These are phyloP conservation scores for Noctua comes DNA, from an alignment of 2,888 invertebrate genomes.

Conservation along the genomic window DNA sequence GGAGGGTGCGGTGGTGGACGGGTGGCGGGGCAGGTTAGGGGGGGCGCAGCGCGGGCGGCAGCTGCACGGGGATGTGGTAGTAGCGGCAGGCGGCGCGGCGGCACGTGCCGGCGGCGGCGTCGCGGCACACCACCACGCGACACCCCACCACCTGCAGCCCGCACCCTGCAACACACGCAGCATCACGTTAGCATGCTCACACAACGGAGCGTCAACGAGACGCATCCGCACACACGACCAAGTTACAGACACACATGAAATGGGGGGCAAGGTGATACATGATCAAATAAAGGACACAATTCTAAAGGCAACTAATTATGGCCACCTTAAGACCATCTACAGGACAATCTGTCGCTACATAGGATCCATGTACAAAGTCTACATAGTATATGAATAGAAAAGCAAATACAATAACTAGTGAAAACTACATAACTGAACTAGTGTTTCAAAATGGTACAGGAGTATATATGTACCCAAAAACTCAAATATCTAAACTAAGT, in stretches of 20 bases:
- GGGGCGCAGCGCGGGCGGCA: conserved; percentile 94
- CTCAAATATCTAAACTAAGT: conserved; percentile 62
- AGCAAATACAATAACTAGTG: conserved; percentile 63
- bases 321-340: conserved; percentile 26
- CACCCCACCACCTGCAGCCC: conserved; percentile 98
- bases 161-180: conserved; percentile 93
- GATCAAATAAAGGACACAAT: conserved; percentile 19
- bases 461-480: conserved; percentile 53
- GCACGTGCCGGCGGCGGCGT: conserved; percentile 98
- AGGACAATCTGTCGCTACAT: conserved; percentile 32
- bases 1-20: conserved; percentile 68
- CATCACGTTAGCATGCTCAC: background rate
- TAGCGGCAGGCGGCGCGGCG: conserved; percentile 98
- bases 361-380: conserved; percentile 48
- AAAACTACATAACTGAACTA: conserved; percentile 64
- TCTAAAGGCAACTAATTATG: conserved; percentile 50
- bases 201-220: background rate
- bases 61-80: conserved; percentile 98
- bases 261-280: conserved; percentile 9
- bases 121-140: conserved; percentile 98
- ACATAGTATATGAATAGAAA: conserved; percentile 56
- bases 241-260: conserved; percentile 24
- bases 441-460: conserved; percentile 48
- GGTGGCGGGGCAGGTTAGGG: conserved; percentile 82
- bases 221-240: background rate